Evolutionary conservation across 2,797 vertebrate species (phyloP), one percentile per base, ranked within the genome.

Genomic region (Hirundo rustica): DNA sequence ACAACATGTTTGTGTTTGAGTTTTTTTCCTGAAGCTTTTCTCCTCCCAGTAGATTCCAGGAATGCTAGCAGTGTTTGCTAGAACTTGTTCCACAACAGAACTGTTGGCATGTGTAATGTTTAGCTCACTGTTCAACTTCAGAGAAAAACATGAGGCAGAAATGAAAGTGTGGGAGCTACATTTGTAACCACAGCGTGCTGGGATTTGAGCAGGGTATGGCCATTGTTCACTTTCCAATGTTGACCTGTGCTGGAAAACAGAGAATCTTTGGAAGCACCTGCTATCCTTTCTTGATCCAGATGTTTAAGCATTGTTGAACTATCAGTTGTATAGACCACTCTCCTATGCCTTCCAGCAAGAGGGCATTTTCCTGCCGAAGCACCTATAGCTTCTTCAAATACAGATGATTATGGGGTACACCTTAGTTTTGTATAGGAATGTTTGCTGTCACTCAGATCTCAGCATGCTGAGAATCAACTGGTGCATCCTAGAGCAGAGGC

Each of bases 61-160:
- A 92, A 96, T 75, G 72, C 72, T 79, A 64, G 60, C 71, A 64
- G 76, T 90, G 85, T 96, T 93, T 94, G 89, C 89, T 96, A 5
- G 80, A 80, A 84, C 83, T 95, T 95, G 94, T 88, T 96, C 74
- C 77, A 36, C 47, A 73, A 64, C 32, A 9, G 27, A 47, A 23
- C 57, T 95, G 1, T 82, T 93, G 89, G 85, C 90, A 50, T 67
- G 32, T 23, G 42, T 90, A 30, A 51, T 64, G 71, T 79, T 95
- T 77, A 74, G 71, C 36, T 88, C 54, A 12, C 85, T 86, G 65
- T 85, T 75, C 47, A 84, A 50, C 65, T 92, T 93, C 1, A 7
- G 85, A 70, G 74, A 73, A 95, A 86, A 94, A 44, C 77, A 76
- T 0, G 8, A 89, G 88, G 53, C 70, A 93, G 81, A 74, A 77